A percentile compares a stretch with the other conserved stretches of the same genome.
These are phyloP conservation scores for Notolepis coatsorum DNA, from an alignment of 2,797 vertebrate genomes.

Conservation along the genomic window DNA sequence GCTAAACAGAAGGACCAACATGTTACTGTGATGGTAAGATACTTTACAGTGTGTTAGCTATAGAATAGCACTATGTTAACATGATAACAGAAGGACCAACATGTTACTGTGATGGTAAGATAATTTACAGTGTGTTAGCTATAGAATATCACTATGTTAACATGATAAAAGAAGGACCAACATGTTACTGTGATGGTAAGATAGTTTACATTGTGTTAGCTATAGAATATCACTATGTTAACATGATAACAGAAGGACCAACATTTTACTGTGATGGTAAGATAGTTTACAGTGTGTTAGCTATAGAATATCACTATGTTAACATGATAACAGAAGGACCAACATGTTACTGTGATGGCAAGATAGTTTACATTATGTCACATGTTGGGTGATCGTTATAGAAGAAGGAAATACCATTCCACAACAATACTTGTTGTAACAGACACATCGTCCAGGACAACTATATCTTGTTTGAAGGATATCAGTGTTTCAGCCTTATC, in stretches of 20 bases:
- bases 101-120: slow-evolving; percentile 91
- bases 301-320: background rate
- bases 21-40: slow-evolving; percentile 92
- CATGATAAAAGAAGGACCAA: too few species aligned
- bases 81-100: too few species aligned
- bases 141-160: background rate
- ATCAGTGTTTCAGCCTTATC: too few species aligned
- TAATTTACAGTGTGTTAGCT: background rate
- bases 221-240: background rate
- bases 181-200: slow-evolving; percentile 90
- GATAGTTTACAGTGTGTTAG: slow-evolving; percentile 41
- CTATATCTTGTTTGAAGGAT: too few species aligned
- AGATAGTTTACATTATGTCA: too few species aligned
- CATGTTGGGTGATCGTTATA: too few species aligned
- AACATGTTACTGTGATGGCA: too few species aligned
- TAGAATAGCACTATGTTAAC: background rate
- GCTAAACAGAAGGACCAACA: slow-evolving; percentile 91
- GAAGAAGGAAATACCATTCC: too few species aligned
- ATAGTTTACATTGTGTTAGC: background rate
- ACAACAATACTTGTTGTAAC: too few species aligned
- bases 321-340: too few species aligned
- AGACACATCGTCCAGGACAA: too few species aligned
- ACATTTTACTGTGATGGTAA: slow-evolving; percentile 89
- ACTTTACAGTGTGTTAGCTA: background rate
- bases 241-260: too few species aligned